Evolutionary conservation across 2,797 vertebrate genomes (phyloP).

Genomic region (Gouania willdenowi): DNA sequence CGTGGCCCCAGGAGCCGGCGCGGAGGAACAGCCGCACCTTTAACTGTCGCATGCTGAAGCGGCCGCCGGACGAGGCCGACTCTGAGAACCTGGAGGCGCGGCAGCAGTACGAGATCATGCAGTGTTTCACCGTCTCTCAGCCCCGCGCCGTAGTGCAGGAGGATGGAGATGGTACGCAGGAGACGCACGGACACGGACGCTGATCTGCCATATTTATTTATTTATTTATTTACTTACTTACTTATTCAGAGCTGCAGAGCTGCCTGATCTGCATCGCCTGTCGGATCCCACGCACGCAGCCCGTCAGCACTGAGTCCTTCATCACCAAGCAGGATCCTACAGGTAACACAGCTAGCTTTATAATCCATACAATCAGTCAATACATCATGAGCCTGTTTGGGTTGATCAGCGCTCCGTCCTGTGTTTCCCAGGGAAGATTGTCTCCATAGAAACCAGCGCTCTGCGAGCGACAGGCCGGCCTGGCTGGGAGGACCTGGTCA

Average conservation of each 20-base stretch:
- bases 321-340: conserved; percentile 96
- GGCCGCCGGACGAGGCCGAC: conserved; percentile 85
- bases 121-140: conserved; percentile 92
- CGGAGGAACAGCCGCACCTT: conserved; percentile 89
- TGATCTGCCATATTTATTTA: too few species aligned
- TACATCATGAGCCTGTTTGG: too few species aligned
- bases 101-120: conserved; percentile 95
- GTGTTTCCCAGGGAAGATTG: conserved; percentile 97
- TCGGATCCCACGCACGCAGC: conserved; percentile 80
- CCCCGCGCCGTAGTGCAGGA: conserved; percentile 84
- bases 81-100: conserved; percentile 85
- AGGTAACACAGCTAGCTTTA: conserved; percentile 81
- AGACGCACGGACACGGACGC: too few species aligned
- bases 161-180: conserved; percentile 85
- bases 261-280: conserved; percentile 94
- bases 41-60: conserved; percentile 92
- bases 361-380: too few species aligned
- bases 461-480: conserved; percentile 88
- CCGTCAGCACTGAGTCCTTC: conserved; percentile 85
- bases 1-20: conserved; percentile 86
- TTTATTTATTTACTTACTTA: neutral
- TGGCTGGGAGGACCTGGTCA: conserved; percentile 95
- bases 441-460: conserved; percentile 95
- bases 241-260: conserved; percentile 84
- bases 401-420: too few species aligned